Evolutionary conservation across 92 coral and sea anemone genomes (phyloP).

Genomic region (Umimayanthus kanabou): DNA sequence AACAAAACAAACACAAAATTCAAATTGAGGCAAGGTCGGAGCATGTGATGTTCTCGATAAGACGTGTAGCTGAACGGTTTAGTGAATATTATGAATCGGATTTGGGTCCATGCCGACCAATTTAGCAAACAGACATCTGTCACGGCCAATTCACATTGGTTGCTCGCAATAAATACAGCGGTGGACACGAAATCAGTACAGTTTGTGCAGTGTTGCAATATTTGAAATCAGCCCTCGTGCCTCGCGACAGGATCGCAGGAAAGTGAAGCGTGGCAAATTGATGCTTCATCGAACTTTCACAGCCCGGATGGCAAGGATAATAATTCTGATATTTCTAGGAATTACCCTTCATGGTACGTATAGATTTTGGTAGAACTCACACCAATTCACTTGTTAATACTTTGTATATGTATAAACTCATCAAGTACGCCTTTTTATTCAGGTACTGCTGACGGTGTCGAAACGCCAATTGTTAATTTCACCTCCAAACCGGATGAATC

Average conservation of each 20-base stretch:
- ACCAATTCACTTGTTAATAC: not conserved
- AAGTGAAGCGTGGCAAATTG: conserved; percentile 4
- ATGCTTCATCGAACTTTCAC: not conserved
- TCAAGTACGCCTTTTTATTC: not conserved
- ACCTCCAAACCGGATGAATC: conserved; percentile 21
- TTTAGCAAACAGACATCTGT: not conserved
- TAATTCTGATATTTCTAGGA: conserved; percentile 1
- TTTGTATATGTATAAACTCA: not conserved
- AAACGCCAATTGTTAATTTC: conserved; percentile 9
- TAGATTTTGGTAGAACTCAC: not conserved
- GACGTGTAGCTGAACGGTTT: conserved; percentile 15
- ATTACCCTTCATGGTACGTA: conserved; percentile 3
- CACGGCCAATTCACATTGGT: not conserved
- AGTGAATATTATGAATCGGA: conserved; percentile 35
- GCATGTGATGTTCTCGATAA: conserved; percentile 36
- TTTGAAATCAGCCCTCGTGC: not conserved
- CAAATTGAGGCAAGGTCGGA: conserved; percentile 18
- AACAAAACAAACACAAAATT: conserved; percentile 35
- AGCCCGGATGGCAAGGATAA: conserved; percentile 21
- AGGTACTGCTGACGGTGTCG: conserved; percentile 13
- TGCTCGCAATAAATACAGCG: not conserved
- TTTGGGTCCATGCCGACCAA: conserved; percentile 19
- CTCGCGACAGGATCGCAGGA: not conserved
- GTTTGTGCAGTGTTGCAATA: not conserved
- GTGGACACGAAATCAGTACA: not conserved